Base-by-base conservation (phyloP, 2,113 vertebrate species). In the Sclerurus mexicanus region DNA sequence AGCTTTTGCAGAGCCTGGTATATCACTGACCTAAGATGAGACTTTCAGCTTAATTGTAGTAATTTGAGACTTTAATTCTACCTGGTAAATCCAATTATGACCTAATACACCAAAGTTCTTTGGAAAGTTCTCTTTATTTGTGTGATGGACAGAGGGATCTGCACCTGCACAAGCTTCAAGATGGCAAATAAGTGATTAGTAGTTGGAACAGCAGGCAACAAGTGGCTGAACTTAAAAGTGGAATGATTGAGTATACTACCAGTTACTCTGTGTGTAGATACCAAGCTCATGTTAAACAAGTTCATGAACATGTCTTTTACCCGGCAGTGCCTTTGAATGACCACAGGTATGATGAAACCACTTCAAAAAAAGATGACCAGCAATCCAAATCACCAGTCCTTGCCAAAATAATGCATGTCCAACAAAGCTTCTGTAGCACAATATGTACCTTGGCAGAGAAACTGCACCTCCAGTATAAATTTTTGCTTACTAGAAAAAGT, bases 361-460 rank as follows among this genome's bases (percentile, higher is more conserved):
- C n/a, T n/a, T 10, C 8, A 9, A 76, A 68, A 73, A 53, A 28
- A 10, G 28, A 4, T 1, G 7, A 47, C 10, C 18, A 55, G 4
- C 8, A 46, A 52, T 49, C 10, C 56, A 62, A 80, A 40, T 28
- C 0, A 2, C 22, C 14, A 79, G 8, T 42, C 5, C 12, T 30
- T 27, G 33, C 23, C 24, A 44, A 73, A 94, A 33, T 15, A 59
- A 63, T 3, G 0, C 8, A 2, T 0, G 0, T 27, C 33, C 1
- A 15, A 60, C 33, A 44, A 44, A 84, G 27, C 20, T 76, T 24
- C n/a, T 25, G 3, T 27, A 74, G 86, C 17, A 72, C 27, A 53
- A 30, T 5, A 9, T 60, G 13, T 16, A 63, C 8, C 13, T 58
- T 53, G 17, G n/a, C 46, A 87, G 39, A 84, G 23, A 71, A 74